Percentiles rank a stretch among this genome's conserved stretches.
Conservation (phyloP, 2,797 vertebrate genomes). For the Intellagama lesueurii region DNA sequence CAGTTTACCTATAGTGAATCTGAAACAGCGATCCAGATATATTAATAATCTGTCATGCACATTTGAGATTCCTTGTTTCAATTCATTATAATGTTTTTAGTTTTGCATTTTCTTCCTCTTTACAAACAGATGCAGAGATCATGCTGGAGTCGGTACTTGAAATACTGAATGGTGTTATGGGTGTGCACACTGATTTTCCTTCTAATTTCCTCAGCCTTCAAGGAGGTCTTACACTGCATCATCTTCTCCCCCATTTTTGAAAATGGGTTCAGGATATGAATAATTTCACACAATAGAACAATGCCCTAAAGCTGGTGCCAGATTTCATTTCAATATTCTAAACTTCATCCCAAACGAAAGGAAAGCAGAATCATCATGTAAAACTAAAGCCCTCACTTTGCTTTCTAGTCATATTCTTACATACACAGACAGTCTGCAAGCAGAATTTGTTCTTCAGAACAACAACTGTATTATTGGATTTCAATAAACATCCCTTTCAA, state of each 20-base stretch:
- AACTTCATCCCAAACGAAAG: not conserved
- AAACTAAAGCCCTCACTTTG: not conserved
- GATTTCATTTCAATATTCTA: not conserved
- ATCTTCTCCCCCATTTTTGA: not conserved
- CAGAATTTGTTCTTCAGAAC: constrained; percentile 14
- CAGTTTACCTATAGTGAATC: not conserved
- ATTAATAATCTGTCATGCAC: no score
- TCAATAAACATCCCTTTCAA: constrained; percentile 28
- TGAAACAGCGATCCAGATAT: no score
- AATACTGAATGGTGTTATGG: not conserved
- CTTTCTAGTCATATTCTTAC: not conserved
- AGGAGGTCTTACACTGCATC: not conserved
- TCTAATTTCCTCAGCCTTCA: not conserved
- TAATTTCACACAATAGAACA: not conserved
- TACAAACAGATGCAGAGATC: not conserved
- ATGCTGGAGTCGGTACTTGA: not conserved
- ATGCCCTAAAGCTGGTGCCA: not conserved
- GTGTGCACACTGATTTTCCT: not conserved
- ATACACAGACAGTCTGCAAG: not conserved
- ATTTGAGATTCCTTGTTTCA: not conserved
- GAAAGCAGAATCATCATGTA: not conserved
- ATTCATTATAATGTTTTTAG: not conserved
- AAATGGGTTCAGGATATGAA: not conserved
- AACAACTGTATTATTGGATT: not conserved
- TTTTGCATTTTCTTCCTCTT: not conserved